These are phyloP conservation scores for Morelia viridis DNA, from an alignment of 2,797 vertebrate genomes.

Conservation along the genomic window DNA sequence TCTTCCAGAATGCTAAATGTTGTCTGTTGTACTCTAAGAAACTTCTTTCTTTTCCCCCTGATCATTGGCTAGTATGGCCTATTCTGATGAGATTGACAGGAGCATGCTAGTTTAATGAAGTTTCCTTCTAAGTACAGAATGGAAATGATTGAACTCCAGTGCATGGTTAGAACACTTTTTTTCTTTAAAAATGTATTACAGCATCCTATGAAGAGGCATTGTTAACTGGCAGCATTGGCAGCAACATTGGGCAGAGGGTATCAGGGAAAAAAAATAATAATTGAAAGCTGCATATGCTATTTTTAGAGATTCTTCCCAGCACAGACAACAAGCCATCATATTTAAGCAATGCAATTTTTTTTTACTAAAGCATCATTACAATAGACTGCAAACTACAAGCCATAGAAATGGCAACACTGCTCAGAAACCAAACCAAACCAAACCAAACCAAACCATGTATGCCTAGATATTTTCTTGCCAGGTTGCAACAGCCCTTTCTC, in stretches of 20 bases:
- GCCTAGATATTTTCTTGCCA: background rate
- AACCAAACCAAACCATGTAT: background rate
- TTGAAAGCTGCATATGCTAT: background rate
- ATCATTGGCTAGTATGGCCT: conserved; percentile 32
- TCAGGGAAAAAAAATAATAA: background rate
- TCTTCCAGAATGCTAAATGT: background rate
- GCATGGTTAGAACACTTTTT: background rate
- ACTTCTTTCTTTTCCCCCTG: conserved; percentile 35
- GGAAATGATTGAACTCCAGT: background rate
- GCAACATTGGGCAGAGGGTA: background rate
- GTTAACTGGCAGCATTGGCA: background rate
- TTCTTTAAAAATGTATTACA: background rate
- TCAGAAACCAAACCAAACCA: no score
- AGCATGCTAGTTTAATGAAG: conserved; percentile 18
- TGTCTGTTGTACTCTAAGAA: background rate
- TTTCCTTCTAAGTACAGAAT: background rate
- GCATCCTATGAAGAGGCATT: background rate
- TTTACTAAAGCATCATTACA: background rate
- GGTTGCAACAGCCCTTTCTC: background rate
- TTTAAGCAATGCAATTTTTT: background rate
- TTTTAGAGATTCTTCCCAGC: background rate
- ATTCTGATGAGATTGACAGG: conserved; percentile 22
- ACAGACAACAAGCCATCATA: background rate
- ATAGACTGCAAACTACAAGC: background rate
- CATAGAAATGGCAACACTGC: background rate